Evolutionary conservation across 2,797 vertebrate species (phyloP).

Genomic region (Chrysolophus pictus): DNA sequence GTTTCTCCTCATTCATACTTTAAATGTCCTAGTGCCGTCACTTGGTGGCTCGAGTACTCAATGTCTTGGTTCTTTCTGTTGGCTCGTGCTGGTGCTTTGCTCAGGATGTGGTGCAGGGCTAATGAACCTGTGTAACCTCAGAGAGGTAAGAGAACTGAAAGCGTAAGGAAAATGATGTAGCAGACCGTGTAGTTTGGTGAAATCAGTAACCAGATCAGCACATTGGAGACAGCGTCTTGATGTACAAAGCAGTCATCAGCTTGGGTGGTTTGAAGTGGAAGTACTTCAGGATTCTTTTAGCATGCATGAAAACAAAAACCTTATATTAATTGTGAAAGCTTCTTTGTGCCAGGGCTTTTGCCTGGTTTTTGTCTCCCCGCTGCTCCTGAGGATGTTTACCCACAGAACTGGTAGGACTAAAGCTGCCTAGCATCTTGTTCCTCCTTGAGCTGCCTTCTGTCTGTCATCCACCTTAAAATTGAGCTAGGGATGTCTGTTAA

Average conservation of each 20-base stretch:
- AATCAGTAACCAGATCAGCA: background rate
- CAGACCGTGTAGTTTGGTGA: background rate
- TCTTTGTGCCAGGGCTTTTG: fast-evolving
- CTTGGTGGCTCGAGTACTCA: background rate
- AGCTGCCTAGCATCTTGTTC: background rate
- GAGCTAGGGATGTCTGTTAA: background rate
- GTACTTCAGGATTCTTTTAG: background rate
- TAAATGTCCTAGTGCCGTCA: background rate
- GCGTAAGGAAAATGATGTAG: background rate
- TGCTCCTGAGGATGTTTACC: background rate
- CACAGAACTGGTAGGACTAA: background rate
- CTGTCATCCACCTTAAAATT: background rate
- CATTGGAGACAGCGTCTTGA: background rate
- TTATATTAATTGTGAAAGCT: background rate
- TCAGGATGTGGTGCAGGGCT: background rate
- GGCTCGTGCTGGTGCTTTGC: fast-evolving
- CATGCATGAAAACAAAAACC: background rate
- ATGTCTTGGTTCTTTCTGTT: background rate
- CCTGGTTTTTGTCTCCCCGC: background rate
- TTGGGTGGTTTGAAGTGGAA: background rate
- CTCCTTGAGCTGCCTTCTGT: background rate
- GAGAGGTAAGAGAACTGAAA: fast-evolving
- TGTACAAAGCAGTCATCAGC: background rate
- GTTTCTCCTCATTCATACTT: background rate
- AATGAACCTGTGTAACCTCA: fast-evolving